Evolutionary conservation across 2,113 vertebrate genomes (phyloP).

Genomic region (Phaetusa simplex): DNA sequence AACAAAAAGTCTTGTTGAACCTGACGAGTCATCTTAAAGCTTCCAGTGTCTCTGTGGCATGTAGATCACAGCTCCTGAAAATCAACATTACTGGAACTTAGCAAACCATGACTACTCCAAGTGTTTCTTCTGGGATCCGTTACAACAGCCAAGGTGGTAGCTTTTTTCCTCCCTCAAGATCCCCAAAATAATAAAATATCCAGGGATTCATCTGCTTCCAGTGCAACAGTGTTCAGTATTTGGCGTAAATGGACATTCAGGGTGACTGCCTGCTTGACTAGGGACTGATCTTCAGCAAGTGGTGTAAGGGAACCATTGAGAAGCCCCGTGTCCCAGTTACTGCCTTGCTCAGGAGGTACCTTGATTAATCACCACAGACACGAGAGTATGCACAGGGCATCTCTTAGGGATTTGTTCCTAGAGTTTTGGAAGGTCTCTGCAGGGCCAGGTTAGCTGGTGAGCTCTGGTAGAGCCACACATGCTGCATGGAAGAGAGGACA

Average conservation of each 20-base stretch:
- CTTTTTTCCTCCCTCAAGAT: background rate
- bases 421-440: background rate
- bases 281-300: background rate
- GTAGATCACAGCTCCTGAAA: background rate
- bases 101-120: accelerated
- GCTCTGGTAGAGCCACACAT: background rate
- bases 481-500: background rate
- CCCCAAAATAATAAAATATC: background rate
- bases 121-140: background rate
- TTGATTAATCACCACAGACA: accelerated
- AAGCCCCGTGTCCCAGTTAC: background rate
- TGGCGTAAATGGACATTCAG: accelerated
- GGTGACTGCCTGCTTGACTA: background rate
- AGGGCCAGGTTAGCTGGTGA: background rate
- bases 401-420: background rate
- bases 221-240: no score
- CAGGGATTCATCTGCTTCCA: background rate
- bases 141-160: background rate
- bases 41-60: background rate
- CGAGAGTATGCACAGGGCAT: accelerated
- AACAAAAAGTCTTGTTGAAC: background rate
- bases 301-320: background rate
- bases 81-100: accelerated
- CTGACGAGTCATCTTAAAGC: background rate
- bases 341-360: background rate